phyloP scores from a whole-genome alignment of 2,797 vertebrate species.

The Chiloscyllium punctatum region DNA sequence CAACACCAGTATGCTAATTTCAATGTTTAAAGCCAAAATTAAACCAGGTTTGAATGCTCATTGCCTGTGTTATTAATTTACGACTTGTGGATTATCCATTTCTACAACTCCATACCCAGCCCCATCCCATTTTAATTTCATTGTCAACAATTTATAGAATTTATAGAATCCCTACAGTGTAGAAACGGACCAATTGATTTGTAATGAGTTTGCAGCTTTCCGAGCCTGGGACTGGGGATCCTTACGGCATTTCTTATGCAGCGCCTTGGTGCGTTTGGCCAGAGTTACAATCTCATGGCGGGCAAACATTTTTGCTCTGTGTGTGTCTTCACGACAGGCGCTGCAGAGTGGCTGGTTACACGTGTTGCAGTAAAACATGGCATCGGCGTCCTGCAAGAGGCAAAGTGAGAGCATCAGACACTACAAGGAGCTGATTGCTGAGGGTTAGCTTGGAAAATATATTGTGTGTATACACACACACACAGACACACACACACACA shows the following conservation, averaged over 20 bases:
- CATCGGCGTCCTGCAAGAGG: constrained; percentile 65
- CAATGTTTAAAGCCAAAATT: background rate
- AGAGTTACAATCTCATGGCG: constrained; percentile 84
- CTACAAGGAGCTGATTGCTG: background rate
- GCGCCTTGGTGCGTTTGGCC: constrained; percentile 79
- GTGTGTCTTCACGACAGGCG: constrained; percentile 79
- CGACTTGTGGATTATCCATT: background rate
- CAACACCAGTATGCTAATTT: background rate
- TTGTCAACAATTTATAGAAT: too few relatives aligned
- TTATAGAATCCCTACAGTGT: too few relatives aligned
- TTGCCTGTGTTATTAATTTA: background rate
- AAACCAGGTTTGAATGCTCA: background rate
- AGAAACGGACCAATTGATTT: background rate
- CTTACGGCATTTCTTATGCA: constrained; percentile 87
- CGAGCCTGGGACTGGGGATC: constrained; percentile 38
- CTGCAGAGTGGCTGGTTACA: constrained; percentile 82
- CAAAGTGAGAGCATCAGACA: background rate
- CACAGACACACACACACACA: too few relatives aligned
- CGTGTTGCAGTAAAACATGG: constrained; percentile 92
- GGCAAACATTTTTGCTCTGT: constrained; percentile 83
- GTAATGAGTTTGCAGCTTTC: background rate
- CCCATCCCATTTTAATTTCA: background rate
- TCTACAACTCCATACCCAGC: background rate
- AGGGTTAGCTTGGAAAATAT: background rate
- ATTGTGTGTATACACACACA: background rate